These are phyloP conservation scores for Melanogrammus aeglefinus DNA, from an alignment of 2,797 vertebrate species.

Conservation along the genomic window DNA sequence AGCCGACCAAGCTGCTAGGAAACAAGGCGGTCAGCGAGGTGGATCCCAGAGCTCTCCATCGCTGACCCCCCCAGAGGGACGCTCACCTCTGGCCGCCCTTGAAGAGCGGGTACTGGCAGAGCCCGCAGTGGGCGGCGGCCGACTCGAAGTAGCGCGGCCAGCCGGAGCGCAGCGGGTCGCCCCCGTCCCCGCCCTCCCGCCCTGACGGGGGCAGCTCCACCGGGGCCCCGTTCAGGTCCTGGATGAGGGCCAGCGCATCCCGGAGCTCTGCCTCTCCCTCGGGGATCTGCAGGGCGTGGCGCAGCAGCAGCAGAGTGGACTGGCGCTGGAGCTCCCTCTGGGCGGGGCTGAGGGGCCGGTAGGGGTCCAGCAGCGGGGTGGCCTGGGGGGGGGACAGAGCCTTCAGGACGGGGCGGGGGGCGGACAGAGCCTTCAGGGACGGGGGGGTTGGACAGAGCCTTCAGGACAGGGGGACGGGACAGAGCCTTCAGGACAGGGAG, in stretches of 20 bases:
- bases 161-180: conserved; percentile 77
- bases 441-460: too few species aligned
- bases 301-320: conserved; percentile 87
- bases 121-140: conserved; percentile 83
- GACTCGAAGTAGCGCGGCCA: conserved; percentile 95
- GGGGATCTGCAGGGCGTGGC: conserved; percentile 85
- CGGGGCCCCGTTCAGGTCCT: conserved; percentile 87
- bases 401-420: too few species aligned
- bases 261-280: conserved; percentile 89
- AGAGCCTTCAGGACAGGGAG: too few species aligned
- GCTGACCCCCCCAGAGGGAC: too few species aligned
- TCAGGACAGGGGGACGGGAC: too few species aligned
- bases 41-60: not conserved
- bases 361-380: conserved; percentile 71
- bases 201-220: conserved; percentile 76
- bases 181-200: conserved; percentile 38
- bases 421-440: too few species aligned
- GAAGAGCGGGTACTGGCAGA: conserved; percentile 88
- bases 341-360: conserved; percentile 72
- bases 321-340: conserved; percentile 90
- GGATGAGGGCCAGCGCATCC: conserved; percentile 85
- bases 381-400: conserved; percentile 35
- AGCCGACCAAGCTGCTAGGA: not conserved
- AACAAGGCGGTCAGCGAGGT: not conserved
- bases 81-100: conserved; percentile 89